Percentiles rank a stretch among this genome's conserved stretches.
phyloP scores from a whole-genome alignment of 2,797 vertebrate species.

The Ficedula albicollis region DNA sequence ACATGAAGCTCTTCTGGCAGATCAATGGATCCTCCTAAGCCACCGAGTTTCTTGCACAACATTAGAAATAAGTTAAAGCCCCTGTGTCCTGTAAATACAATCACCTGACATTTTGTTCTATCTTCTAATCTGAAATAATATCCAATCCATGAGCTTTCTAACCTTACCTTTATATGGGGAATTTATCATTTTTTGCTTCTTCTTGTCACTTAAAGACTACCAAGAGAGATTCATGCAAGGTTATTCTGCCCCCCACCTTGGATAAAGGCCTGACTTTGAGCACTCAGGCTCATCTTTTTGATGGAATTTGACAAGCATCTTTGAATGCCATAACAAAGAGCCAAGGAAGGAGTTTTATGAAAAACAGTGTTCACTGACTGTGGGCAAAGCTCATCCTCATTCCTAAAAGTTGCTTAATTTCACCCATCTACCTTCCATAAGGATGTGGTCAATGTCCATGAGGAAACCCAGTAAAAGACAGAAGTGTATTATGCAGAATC shows the following conservation, averaged over 20 bases:
- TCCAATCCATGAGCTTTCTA: neutral
- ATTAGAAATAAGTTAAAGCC: neutral
- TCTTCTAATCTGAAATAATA: neutral
- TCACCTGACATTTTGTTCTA: neutral
- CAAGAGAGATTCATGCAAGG: neutral
- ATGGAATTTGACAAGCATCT: neutral
- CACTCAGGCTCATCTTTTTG: neutral
- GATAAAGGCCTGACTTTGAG: neutral
- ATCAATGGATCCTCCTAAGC: neutral
- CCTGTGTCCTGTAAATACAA: neutral
- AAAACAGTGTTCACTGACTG: neutral
- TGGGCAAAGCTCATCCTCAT: neutral
- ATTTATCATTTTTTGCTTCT: neutral
- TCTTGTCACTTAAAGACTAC: neutral
- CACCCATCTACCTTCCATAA: neutral
- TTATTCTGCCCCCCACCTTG: neutral
- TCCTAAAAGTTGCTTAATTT: neutral
- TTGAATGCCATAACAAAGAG: neutral
- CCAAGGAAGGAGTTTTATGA: neutral
- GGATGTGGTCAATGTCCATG: neutral
- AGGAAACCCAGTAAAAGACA: neutral
- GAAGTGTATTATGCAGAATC: neutral
- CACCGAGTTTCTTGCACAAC: neutral
- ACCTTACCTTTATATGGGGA: neutral
- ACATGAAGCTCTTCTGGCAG: neutral